Conservation (phyloP, 2,888 invertebrate species). For the Deilephila porcellus region DNA sequence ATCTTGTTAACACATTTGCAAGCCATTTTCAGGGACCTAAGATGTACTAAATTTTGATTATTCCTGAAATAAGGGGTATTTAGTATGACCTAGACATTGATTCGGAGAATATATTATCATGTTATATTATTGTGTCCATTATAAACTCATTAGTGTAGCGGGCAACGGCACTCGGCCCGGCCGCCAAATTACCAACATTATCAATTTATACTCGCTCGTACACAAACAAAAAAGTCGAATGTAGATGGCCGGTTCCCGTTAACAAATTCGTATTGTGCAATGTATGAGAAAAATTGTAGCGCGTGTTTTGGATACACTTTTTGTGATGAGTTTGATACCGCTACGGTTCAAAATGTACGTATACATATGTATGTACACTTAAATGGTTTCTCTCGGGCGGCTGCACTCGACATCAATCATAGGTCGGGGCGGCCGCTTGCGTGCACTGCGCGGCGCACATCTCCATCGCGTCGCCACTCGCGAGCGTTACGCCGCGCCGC, state of each 20-base stretch:
- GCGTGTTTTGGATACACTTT: constrained; percentile 74
- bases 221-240: constrained; percentile 83
- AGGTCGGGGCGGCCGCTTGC: constrained; percentile 38
- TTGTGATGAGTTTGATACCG: constrained; percentile 76
- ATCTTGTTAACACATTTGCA: too few relatives aligned
- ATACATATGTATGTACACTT: constrained; percentile 63
- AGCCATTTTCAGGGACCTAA: not conserved
- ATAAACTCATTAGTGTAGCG: constrained; percentile 84
- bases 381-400: constrained; percentile 77
- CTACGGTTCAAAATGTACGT: constrained; percentile 66
- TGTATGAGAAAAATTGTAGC: constrained; percentile 82
- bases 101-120: constrained; percentile 80
- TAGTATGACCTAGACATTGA: constrained; percentile 78
- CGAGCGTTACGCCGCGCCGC: not conserved
- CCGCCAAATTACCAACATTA: constrained; percentile 84
- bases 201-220: constrained; percentile 81
- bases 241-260: constrained; percentile 82
- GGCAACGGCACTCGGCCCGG: constrained; percentile 80
- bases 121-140: constrained; percentile 79
- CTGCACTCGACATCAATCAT: constrained; percentile 74
- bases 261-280: constrained; percentile 84
- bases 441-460: constrained; percentile 20
- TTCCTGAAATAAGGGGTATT: not conserved
- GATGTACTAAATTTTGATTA: not conserved
- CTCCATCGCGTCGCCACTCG: constrained; percentile 5